Percentiles rank a stretch among this genome's conserved stretches.
Evolutionary conservation across 2,113 vertebrate species (phyloP).

Genomic region (Progne subis): DNA sequence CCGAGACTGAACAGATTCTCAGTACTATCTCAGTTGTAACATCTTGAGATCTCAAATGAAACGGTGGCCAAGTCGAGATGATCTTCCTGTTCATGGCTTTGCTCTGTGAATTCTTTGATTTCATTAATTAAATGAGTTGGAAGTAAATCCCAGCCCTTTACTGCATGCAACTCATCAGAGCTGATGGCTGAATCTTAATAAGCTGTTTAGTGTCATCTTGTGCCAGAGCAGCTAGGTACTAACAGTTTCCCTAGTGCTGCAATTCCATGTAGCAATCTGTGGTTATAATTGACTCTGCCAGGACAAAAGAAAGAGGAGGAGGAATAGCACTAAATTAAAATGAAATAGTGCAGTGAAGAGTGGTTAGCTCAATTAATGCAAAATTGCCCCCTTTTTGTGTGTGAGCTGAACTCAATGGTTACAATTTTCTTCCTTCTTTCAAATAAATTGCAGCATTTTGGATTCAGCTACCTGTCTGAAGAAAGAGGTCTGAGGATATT

Average conservation of each 20-base stretch:
- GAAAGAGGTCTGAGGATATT: background rate
- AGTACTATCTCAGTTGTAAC: background rate
- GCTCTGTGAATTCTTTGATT: constrained; percentile 72
- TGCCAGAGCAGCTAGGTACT: constrained; percentile 71
- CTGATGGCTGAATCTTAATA: constrained; percentile 79
- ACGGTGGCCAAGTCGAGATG: background rate
- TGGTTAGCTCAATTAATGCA: constrained; percentile 24
- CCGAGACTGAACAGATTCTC: background rate
- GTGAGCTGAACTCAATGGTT: background rate
- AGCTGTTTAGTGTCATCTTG: constrained; percentile 71
- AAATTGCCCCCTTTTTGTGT: background rate
- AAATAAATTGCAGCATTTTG: background rate
- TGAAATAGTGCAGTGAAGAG: constrained; percentile 13
- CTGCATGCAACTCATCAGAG: constrained; percentile 63
- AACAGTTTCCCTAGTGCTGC: constrained; percentile 64
- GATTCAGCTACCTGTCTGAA: background rate
- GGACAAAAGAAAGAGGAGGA: constrained; percentile 68
- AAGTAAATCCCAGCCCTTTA: constrained; percentile 74
- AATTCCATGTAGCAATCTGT: constrained; percentile 68
- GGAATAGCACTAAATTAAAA: constrained; percentile 59
- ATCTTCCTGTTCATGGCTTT: constrained; percentile 60
- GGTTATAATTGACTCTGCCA: constrained; percentile 72
- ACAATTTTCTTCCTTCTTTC: constrained; percentile 25
- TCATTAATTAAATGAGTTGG: constrained; percentile 78
- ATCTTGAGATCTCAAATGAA: constrained; percentile 46